Percentiles rank a stretch among this genome's conserved stretches.
These are phyloP conservation scores for Danio rerio DNA, from an alignment of 2,113 vertebrate genomes.

Conservation along the genomic window GRCz12tu NC_133186.1:34838001-34838500, in stretches of 20 bases:
- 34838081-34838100: slow-evolving; percentile 92
- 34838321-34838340: background rate
- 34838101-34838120: slow-evolving; percentile 93
- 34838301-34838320: background rate
- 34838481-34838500: background rate
- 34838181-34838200: slow-evolving; percentile 71
- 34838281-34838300: slow-evolving; percentile 84
- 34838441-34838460: background rate
- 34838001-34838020: slow-evolving; percentile 99
- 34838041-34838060: slow-evolving; percentile 98
- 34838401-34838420: background rate
- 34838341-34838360: background rate
- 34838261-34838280: slow-evolving; percentile 98
- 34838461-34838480: background rate
- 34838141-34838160: slow-evolving; percentile 99
- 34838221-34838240: slow-evolving; percentile 99
- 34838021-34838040: slow-evolving; percentile 98
- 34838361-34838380: background rate
- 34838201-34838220: slow-evolving; percentile 91
- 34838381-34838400: background rate
- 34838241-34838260: slow-evolving; percentile 98
- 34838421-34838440: background rate
- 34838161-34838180: slow-evolving; percentile 98
- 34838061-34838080: slow-evolving; percentile 99
- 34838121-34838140: slow-evolving; percentile 90